Percentiles rank a stretch among this genome's conserved stretches.
phyloP scores from a whole-genome alignment of 2,888 invertebrate species.

The Acanthoscelides obtectus region DNA sequence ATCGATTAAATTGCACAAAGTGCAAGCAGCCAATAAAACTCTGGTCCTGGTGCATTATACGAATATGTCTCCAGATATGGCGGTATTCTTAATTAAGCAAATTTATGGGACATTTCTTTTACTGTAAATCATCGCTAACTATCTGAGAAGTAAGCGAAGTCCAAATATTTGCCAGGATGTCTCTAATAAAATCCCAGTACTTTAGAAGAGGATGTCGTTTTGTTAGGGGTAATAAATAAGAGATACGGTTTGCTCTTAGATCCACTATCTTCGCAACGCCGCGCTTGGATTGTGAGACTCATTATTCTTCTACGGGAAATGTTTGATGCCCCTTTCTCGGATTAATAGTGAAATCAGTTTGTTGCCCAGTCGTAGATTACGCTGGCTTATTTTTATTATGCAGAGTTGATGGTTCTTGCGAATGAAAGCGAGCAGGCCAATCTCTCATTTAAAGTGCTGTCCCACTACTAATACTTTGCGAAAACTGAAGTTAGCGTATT shows the following conservation, averaged over 20 bases:
- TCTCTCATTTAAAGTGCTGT: too few species aligned
- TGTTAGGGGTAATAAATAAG: not conserved
- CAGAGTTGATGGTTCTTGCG: not conserved
- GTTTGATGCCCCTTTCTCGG: not conserved
- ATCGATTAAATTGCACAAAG: not conserved
- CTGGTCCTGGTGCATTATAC: conserved; percentile 16
- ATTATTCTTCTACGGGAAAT: not conserved
- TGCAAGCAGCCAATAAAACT: not conserved
- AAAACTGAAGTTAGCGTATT: too few species aligned
- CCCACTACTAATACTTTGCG: too few species aligned
- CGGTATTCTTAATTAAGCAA: conserved; percentile 28
- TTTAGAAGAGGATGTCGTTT: not conserved
- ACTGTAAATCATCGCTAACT: conserved; percentile 25
- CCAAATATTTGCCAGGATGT: conserved; percentile 20
- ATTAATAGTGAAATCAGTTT: not conserved
- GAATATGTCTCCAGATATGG: conserved; percentile 25
- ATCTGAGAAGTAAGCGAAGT: conserved; percentile 19
- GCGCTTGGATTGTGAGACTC: not conserved
- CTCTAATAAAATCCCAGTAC: conserved; percentile 2
- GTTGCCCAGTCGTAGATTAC: not conserved
- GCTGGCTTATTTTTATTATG: not conserved
- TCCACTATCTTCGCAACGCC: not conserved
- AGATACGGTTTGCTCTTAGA: not conserved
- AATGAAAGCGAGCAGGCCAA: not conserved
- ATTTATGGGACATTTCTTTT: conserved; percentile 26